These are phyloP conservation scores for Philonicus albiceps DNA, from an alignment of 2,888 invertebrate species.

Conservation along the genomic window DNA sequence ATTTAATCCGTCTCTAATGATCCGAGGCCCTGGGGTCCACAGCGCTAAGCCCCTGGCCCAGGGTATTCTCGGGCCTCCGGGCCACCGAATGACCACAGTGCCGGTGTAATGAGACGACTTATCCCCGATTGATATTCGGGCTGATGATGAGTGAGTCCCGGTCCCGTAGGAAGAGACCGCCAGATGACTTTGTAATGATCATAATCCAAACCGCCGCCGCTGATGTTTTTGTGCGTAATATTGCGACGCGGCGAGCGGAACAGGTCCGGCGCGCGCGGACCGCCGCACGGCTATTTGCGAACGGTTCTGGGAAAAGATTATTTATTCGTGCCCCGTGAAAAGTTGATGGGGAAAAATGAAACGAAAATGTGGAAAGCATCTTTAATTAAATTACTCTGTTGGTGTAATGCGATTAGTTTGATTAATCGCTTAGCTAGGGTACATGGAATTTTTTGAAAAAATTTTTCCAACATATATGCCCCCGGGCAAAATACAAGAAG, in stretches of 20 bases:
- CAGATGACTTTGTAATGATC: constrained; percentile 31
- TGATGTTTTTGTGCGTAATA: neutral
- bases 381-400: constrained; percentile 35
- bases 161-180: neutral
- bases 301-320: constrained; percentile 7
- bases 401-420: constrained; percentile 40
- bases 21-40: neutral
- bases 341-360: constrained; percentile 17
- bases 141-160: neutral
- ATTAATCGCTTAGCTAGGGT: neutral
- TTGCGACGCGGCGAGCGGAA: neutral
- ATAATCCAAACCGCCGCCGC: constrained; percentile 6
- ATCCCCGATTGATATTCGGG: constrained; percentile 38
- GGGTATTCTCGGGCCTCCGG: neutral
- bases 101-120: constrained; percentile 32
- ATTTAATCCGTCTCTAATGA: constrained; percentile 46
- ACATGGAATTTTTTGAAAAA: constrained; percentile 8
- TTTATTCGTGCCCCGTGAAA: neutral
- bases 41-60: neutral
- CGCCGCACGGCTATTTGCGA: neutral
- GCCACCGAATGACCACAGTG: neutral
- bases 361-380: constrained; percentile 36
- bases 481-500: neutral
- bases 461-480: neutral
- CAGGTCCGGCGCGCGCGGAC: neutral